A percentile compares a stretch with the other conserved stretches of the same genome.
phyloP scores from a whole-genome alignment of 2,113 vertebrate genomes.

The Prinia subflava region DNA sequence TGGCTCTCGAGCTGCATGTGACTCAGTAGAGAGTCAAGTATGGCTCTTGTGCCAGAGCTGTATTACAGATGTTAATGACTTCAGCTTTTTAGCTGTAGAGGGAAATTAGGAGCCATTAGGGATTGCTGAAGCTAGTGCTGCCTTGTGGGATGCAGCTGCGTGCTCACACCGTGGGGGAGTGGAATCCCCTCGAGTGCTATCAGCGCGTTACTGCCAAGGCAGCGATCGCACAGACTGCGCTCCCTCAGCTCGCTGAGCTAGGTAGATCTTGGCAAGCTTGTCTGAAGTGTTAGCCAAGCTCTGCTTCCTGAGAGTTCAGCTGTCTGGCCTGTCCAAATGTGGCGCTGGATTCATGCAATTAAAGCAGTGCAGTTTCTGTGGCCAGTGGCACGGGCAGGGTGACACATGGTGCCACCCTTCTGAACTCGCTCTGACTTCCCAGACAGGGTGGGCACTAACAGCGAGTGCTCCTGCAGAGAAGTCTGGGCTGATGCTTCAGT shows the following conservation, averaged over 20 bases:
- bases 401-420: accelerated
- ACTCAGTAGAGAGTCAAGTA: background rate
- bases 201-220: background rate
- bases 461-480: background rate
- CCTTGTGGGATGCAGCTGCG: conserved; percentile 4
- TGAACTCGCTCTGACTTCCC: background rate
- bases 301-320: background rate
- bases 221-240: background rate
- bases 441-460: background rate
- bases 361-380: background rate
- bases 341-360: background rate
- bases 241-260: background rate
- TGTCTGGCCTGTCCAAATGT: background rate
- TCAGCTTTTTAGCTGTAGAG: background rate
- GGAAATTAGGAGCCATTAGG: background rate
- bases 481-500: background rate
- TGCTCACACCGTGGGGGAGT: background rate
- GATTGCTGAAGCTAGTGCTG: background rate
- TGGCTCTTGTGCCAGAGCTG: background rate
- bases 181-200: background rate
- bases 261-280: background rate
- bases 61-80: background rate
- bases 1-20: background rate
- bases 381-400: background rate
- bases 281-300: background rate